A percentile compares a stretch with the other conserved stretches of the same genome.
These are phyloP conservation scores for Phortica magna DNA, from an alignment of 2,888 invertebrate genomes.

Conservation along the genomic window DNA sequence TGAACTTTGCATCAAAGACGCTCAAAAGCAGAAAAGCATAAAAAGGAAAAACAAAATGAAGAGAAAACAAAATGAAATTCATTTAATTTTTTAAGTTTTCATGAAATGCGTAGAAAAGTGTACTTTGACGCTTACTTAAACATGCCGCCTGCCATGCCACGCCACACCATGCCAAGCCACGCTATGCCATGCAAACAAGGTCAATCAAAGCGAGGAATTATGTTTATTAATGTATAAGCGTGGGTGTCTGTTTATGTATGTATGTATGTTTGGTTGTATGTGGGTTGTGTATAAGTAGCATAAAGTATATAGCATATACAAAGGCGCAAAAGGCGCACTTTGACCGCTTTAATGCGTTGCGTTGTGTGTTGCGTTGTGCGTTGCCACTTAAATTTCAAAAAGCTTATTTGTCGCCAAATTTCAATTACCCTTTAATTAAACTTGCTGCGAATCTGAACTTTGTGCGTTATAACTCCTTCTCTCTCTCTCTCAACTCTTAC, in stretches of 20 bases:
- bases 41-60: background rate
- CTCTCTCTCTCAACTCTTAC: background rate
- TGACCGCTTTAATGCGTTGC: slow-evolving; percentile 6
- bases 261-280: background rate
- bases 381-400: slow-evolving; percentile 31
- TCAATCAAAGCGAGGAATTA: slow-evolving; percentile 12
- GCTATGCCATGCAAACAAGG: slow-evolving; percentile 8
- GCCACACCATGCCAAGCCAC: too few relatives aligned
- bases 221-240: background rate
- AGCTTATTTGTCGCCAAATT: slow-evolving; percentile 34
- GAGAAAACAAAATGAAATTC: background rate
- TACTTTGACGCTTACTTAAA: background rate
- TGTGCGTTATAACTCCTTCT: background rate
- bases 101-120: background rate
- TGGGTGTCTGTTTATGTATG: background rate
- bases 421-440: slow-evolving; percentile 35
- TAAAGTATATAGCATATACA: background rate
- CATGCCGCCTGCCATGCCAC: background rate
- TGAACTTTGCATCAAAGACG: background rate
- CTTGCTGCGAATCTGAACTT: slow-evolving; percentile 31
- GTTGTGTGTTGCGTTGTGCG: background rate
- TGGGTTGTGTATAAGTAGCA: background rate
- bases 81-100: background rate
- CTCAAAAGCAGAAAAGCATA: background rate
- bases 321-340: background rate